phyloP scores from a whole-genome alignment of 2,113 vertebrate species.

The Corythaeola cristata region DNA sequence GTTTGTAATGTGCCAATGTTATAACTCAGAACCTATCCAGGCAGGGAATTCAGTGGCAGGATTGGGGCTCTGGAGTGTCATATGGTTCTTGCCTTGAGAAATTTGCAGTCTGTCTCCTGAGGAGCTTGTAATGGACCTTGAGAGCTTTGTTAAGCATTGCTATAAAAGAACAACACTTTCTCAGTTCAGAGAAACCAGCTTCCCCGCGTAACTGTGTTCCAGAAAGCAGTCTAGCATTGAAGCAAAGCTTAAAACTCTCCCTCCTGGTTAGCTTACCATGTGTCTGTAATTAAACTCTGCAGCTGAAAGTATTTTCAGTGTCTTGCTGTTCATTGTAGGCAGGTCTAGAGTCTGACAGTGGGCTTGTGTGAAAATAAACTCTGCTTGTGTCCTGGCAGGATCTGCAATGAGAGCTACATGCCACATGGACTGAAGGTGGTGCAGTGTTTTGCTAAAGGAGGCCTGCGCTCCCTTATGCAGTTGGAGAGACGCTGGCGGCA shows the following conservation, averaged over 20 bases:
- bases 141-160: neutral
- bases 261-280: neutral
- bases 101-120: neutral
- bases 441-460: constrained; percentile 76
- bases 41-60: neutral
- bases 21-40: neutral
- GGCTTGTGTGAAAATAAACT: neutral
- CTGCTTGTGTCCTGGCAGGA: constrained; percentile 78
- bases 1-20: neutral
- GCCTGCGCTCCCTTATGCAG: constrained; percentile 88
- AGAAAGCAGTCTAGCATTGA: neutral
- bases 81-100: neutral
- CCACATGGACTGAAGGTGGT: constrained; percentile 97
- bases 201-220: neutral
- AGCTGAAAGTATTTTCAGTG: neutral
- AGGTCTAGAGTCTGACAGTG: neutral
- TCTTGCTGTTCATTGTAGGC: neutral
- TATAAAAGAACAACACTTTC: neutral
- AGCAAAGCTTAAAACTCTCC: neutral
- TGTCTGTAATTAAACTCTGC: neutral
- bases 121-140: neutral
- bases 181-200: neutral
- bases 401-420: constrained; percentile 88
- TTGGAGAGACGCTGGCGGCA: constrained; percentile 94
- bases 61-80: neutral